Evolutionary conservation across 2,113 vertebrate genomes (phyloP).

Genomic region (Campylomormyrus tamandua): DNA sequence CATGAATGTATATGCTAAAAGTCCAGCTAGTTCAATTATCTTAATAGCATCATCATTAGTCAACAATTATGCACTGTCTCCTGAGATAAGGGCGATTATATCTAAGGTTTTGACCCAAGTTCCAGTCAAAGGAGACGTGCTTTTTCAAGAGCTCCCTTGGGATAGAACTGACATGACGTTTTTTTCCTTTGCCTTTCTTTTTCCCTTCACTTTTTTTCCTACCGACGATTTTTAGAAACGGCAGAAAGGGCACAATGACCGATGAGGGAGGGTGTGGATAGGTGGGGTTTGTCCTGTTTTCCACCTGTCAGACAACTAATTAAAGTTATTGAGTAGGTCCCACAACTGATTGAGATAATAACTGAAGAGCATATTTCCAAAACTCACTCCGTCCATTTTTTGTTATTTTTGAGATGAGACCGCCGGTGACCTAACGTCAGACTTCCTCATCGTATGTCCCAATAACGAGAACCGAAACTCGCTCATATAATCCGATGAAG

Average conservation of each 20-base stretch:
- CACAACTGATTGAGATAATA: not conserved
- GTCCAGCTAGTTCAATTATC: not conserved
- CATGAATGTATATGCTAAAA: not conserved
- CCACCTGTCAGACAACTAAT: not conserved
- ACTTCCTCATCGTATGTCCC: not conserved
- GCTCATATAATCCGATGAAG: not conserved
- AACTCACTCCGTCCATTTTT: not conserved
- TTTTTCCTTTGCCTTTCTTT: slow-evolving; percentile 1
- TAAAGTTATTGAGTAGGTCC: not conserved
- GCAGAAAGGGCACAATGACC: not conserved
- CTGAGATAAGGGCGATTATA: slow-evolving; percentile 1
- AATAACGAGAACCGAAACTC: not conserved
- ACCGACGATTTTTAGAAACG: not conserved
- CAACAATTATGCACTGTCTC: not conserved
- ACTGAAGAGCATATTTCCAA: not conserved
- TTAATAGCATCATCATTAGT: slow-evolving; percentile 1
- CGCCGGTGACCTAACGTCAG: not conserved
- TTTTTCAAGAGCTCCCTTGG: not conserved
- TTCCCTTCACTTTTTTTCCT: not conserved
- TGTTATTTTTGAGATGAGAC: not conserved
- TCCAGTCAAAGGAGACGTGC: not conserved
- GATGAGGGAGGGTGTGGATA: not conserved
- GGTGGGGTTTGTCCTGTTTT: not conserved
- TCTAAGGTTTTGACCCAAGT: not conserved
- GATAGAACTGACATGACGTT: slow-evolving; percentile 15